Evolutionary conservation across 2,888 invertebrate species (phyloP), one percentile per base, ranked within the genome.

Genomic region (Perdita meconis): DNA sequence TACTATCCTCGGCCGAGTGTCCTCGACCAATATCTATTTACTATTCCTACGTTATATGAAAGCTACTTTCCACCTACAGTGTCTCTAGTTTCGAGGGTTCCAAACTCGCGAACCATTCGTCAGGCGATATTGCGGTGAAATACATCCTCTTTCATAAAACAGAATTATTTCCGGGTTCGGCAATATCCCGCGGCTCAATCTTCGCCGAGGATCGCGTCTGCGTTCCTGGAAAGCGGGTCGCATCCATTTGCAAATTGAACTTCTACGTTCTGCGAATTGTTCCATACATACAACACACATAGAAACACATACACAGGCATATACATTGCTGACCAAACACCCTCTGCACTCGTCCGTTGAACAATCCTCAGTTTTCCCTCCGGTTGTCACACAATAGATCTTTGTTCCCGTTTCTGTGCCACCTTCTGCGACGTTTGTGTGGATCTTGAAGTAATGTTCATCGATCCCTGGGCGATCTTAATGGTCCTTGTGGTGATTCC

Each of bases 191-290:
- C 13, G 22, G 13, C 44, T 8, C 26, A 36, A n/a, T 42, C 26
- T 16, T 61, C 38, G 16, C 19, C 38, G 4, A 34, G 6, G 13
- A 8, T 30, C 40, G 50, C n/a, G 53, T 53, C 63, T 77, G 19
- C 10, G 22, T 51, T 67, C 40, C 19, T 6, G 8, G 16, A 30
- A 57, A 60, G 26, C 40, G 63, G 66, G 67, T 44, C 67, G 70
- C 19, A 30, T 81, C 81, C 82, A 82, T 82, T 82, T 79, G 76
- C 76, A 82, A 82, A 82, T 82, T 81, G 81, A 79, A 76, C 72
- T 44, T 59, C 60, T 6, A 44, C 68, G 42, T 66, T 12, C 60
- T 13, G 38, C 40, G 77, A 55, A 65, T 69, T 47, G 61, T 65
- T 61, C 26, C 34, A 55, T 22, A 53, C 51, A 66, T 66, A 72